phyloP scores from a whole-genome alignment of 2,797 vertebrate genomes.

The Dicrostonyx torquatus region DNA sequence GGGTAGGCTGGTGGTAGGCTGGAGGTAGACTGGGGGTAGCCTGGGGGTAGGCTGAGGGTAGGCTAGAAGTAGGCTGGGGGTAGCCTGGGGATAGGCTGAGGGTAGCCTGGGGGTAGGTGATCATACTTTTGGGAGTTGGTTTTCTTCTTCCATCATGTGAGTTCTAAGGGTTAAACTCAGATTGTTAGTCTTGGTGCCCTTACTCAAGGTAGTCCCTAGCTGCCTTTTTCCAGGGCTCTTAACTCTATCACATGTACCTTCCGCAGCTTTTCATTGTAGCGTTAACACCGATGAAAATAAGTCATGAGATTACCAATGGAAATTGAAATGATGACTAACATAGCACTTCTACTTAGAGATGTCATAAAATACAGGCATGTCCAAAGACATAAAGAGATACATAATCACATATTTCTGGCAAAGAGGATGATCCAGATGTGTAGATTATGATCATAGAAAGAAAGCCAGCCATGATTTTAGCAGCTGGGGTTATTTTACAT shows the following conservation, averaged over 20 bases:
- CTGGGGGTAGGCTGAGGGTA: too few relatives aligned
- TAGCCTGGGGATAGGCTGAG: too few relatives aligned
- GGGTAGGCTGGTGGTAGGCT: too few relatives aligned
- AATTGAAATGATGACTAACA: slow-evolving; percentile 41
- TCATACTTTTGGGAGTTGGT: not conserved
- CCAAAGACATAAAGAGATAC: slow-evolving; percentile 34
- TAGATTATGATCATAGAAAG: slow-evolving; percentile 44
- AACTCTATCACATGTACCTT: not conserved
- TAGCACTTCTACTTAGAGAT: slow-evolving; percentile 49
- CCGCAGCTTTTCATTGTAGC: slow-evolving; percentile 36
- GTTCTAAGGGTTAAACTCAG: not conserved
- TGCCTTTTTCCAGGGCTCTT: not conserved
- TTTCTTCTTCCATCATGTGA: not conserved
- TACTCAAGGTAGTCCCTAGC: too few relatives aligned
- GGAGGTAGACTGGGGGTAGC: too few relatives aligned
- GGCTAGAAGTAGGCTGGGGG: not conserved
- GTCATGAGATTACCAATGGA: slow-evolving; percentile 17
- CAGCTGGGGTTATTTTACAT: slow-evolving; percentile 58
- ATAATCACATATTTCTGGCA: slow-evolving; percentile 52
- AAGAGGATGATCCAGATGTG: slow-evolving; percentile 66
- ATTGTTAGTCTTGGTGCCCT: not conserved
- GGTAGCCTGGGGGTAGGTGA: not conserved
- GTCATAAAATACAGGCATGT: slow-evolving; percentile 46
- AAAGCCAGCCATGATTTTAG: slow-evolving; percentile 62
- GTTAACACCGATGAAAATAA: not conserved